A percentile compares a stretch with the other conserved stretches of the same genome.
Evolutionary conservation across 2,888 invertebrate genomes (phyloP).

Genomic region (Tanytarsus gracilentus): DNA sequence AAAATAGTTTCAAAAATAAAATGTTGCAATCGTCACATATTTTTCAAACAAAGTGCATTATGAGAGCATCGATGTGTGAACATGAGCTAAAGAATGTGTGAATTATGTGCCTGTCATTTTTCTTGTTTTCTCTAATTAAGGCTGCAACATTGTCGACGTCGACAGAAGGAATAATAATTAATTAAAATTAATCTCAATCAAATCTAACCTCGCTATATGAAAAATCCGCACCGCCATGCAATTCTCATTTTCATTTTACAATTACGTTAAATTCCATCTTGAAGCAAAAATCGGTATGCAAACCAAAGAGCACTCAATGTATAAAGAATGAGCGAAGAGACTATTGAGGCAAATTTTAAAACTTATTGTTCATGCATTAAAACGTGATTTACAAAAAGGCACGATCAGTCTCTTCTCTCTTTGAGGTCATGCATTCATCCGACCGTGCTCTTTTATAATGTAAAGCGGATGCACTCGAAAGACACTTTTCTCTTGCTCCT

Average conservation of each 20-base stretch:
- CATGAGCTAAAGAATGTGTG: too few species aligned
- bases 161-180: not conserved
- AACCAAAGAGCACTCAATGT: not conserved
- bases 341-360: not conserved
- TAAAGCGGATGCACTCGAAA: not conserved
- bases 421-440: slow-evolving; percentile 18
- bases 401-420: slow-evolving; percentile 29
- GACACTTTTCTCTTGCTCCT: not conserved
- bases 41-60: too few species aligned
- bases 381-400: slow-evolving; percentile 27
- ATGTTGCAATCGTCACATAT: too few species aligned
- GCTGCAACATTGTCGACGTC: not conserved
- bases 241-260: not conserved
- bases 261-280: too few species aligned
- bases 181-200: slow-evolving; percentile 3
- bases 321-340: slow-evolving; percentile 7
- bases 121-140: too few species aligned
- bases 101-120: too few species aligned
- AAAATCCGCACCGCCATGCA: not conserved
- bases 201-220: not conserved
- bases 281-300: not conserved
- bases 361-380: slow-evolving; percentile 19
- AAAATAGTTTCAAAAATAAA: too few species aligned
- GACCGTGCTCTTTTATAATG: not conserved
- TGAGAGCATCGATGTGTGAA: too few species aligned